Evolutionary conservation across 1,140 invertebrate species (phyloP), one percentile per base, ranked within the genome.

Genomic region (Tetraneura akinire): DNA sequence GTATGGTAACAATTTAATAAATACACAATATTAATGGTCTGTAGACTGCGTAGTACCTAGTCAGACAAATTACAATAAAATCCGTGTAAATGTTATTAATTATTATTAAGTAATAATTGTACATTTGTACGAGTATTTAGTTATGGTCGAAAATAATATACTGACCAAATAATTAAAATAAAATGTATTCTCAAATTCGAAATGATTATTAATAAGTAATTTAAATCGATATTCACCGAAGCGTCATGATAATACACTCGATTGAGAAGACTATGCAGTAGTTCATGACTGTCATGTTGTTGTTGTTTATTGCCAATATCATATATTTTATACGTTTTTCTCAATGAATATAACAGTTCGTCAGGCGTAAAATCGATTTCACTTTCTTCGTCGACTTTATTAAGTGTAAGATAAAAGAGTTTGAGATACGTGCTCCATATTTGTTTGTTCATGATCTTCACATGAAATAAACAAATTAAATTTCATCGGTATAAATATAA

Each of bases 281-380:
- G 86, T 86, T 99, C 97, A 84, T 99, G 97, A 13, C 96, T 91
- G 86, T 99, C 97, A 84, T 99, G 97, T 85, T 99, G 97, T 84
- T 99, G 97, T 85, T 99, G 97, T 83, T 96, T 93, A 37, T 92
- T 95, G n/a, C 95, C 94, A 80, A 91, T 91, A 85, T n/a, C n/a
- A n/a, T 98, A 98, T 84, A 96, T 92, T 0, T 92, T 89, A 82
- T 89, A 89, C 85, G 92, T 94, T 84, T 89, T 89, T 80, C 90
- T 92, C n/a, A 96, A 88, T 81, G 90, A 89, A 51, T 89, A 89
- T 64, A 96, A 91, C n/a, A 97, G 87, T 78, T 90, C 89, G 45
- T 87, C 87, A 1, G 95, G 95, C 55, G 87, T 91, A 82, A 91
- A 91, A n/a, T 32, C 60, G 14, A 23, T 64, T 45, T 80, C 80